phyloP scores from a whole-genome alignment of 2,888 invertebrate genomes.

The Drosophila mercatorum region DNA sequence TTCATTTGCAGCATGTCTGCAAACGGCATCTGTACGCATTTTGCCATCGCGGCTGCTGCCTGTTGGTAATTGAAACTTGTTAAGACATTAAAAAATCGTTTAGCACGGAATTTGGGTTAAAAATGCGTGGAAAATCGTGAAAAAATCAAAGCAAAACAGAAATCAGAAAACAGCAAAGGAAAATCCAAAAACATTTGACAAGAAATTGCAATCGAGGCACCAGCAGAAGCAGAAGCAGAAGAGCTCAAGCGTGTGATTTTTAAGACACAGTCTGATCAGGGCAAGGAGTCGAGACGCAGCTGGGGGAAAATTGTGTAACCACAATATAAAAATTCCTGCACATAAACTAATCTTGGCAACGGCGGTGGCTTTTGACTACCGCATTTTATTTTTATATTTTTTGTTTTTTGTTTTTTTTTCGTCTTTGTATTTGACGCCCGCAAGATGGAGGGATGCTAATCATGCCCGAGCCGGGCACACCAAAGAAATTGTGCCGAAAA shows the following conservation, averaged over 20 bases:
- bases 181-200: constrained; percentile 23
- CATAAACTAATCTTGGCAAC: constrained; percentile 73
- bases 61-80: constrained; percentile 79
- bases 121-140: constrained; percentile 81
- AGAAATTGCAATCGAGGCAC: constrained; percentile 25
- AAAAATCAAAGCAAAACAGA: constrained; percentile 44
- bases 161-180: constrained; percentile 5
- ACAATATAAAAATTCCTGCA: constrained; percentile 77
- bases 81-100: constrained; percentile 80
- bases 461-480: constrained; percentile 51
- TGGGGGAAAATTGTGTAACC: constrained; percentile 75
- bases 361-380: constrained; percentile 61
- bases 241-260: constrained; percentile 67
- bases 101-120: constrained; percentile 78
- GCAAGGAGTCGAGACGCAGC: constrained; percentile 24
- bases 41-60: constrained; percentile 46
- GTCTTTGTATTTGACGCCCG: constrained; percentile 49
- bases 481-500: constrained; percentile 72
- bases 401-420: constrained; percentile 2
- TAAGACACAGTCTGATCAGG: constrained; percentile 22
- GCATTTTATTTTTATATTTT: constrained; percentile 42
- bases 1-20: constrained; percentile 53
- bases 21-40: constrained; percentile 61
- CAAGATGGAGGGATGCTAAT: constrained; percentile 53
- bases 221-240: constrained; percentile 42